Evolutionary conservation across 1,140 invertebrate genomes (phyloP), one percentile per base, ranked within the genome.

Genomic region (Trichonephila clavipes): DNA sequence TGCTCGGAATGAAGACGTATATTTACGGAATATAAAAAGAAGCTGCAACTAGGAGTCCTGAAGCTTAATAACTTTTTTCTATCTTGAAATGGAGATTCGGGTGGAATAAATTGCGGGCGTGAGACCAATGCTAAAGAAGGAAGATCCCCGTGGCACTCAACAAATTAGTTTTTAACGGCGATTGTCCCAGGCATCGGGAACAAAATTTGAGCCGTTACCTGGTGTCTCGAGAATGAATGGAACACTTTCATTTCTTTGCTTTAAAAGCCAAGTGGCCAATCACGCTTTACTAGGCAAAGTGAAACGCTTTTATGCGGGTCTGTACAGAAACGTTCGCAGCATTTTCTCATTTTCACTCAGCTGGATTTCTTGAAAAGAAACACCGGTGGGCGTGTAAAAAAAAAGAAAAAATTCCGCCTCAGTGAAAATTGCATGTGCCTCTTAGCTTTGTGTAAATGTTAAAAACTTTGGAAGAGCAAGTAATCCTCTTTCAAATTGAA

Each of bases 141-240:
- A 40, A 40, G 58, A 77, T 91, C 69, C 64, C 34, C 62, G n/a
- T 21, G 62, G 16, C 91, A 93, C 91, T 93, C 91, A 93, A 93
- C 91, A 93, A 93, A 93, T 93, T 93, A 93, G 91, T 93, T 93
- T 93, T 93, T 93, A 93, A 93, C 91, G 83, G 91, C 83, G 85
- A 93, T 88, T 93, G 91, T 92, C 90, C 90, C 64, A 62, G 82
- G 82, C 81, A 62, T 28, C 40, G 58, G 82, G 59, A 92, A 86
- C 82, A 92, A 92, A 86, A 86, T 92, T 92, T 92, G 40, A 92
- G 82, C 91, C 83, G 91, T 88, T 93, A 93, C 91, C 91, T 93
- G 91, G 85, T 88, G 83, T 86, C 90, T 85, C 40, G 62, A 72
- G 64, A 92, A 92, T 86, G 90, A 92, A 86, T 86, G 82, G 83